Evolutionary conservation across 2,888 invertebrate species (phyloP), one percentile per base, ranked within the genome.

Genomic region (Volucella inanis): DNA sequence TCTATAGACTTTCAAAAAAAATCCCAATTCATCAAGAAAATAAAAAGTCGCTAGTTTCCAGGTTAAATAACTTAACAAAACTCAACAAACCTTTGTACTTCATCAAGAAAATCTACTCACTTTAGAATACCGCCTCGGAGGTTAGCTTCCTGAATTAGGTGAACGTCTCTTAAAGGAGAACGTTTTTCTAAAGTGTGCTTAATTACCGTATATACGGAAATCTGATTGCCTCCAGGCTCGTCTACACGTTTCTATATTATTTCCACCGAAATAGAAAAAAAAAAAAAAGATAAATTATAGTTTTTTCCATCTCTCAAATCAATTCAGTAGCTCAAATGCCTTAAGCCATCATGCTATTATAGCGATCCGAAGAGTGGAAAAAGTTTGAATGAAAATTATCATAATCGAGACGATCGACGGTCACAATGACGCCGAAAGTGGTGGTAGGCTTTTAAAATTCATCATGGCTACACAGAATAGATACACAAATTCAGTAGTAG

Each of bases 261-360:
- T 31, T 31, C 31, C 6, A 31, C 31, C 15, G n/a, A 70, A 50
- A 64, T 55, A 68, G 9, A 52, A 47, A 22, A 62, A 45, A 2
- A 22, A 45, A 8, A 22, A 47, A 62, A 47, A 18, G 1, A n/a
- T 8, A 8, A n/a, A 14, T 50, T 49, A 43, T 61, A 61, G 39
- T 22, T 18, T 59, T 41, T 49, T 59, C 31, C 59, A 38, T 65
- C 45, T 45, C 18, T 43, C 49, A 54, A 59, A 70, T 59, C 71
- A 79, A 79, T 79, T 72, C 78, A 79, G 78, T 79, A 79, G 78
- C 78, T 45, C 71, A 79, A 79, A 65, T n/a, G 71, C 78, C 50
- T 11, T 11, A 39, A 65, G 78, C 71, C 41, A 71, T 79, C 71
- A 79, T 71, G 78, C 64, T 45, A 64, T 57, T 59, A 22, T 15